A percentile compares a stretch with the other conserved stretches of the same genome.
Evolutionary conservation across 2,888 invertebrate species (phyloP).

Genomic region (Eilema griseolum): DNA sequence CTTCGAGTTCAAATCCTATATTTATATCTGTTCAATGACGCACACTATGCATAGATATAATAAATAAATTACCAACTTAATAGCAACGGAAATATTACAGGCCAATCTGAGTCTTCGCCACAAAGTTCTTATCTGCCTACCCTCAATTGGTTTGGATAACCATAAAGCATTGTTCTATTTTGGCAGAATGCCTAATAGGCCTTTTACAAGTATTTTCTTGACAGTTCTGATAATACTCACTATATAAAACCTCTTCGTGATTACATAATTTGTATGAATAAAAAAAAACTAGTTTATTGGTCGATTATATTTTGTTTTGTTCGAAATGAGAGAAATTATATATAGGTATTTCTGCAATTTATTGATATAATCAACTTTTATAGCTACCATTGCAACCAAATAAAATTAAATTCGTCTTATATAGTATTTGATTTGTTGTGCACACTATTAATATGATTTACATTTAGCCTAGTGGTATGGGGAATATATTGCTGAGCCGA

Average conservation of each 20-base stretch:
- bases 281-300: background rate
- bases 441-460: too few species aligned
- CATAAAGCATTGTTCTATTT: background rate
- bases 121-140: background rate
- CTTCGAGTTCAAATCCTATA: too few species aligned
- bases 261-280: background rate
- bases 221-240: background rate
- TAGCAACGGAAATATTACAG: background rate
- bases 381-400: background rate
- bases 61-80: background rate
- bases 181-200: constrained; percentile 3
- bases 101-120: background rate
- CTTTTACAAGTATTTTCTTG: background rate
- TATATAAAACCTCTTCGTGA: background rate
- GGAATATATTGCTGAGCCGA: too few species aligned
- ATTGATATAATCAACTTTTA: background rate
- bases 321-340: background rate
- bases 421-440: background rate
- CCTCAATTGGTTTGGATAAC: background rate
- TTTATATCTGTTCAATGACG: too few species aligned
- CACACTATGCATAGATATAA: too few species aligned
- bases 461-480: too few species aligned
- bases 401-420: background rate
- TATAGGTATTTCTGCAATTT: background rate
- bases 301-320: background rate